phyloP scores from a whole-genome alignment of 2,797 vertebrate species.

The Coccyzus lansbergi region DNA sequence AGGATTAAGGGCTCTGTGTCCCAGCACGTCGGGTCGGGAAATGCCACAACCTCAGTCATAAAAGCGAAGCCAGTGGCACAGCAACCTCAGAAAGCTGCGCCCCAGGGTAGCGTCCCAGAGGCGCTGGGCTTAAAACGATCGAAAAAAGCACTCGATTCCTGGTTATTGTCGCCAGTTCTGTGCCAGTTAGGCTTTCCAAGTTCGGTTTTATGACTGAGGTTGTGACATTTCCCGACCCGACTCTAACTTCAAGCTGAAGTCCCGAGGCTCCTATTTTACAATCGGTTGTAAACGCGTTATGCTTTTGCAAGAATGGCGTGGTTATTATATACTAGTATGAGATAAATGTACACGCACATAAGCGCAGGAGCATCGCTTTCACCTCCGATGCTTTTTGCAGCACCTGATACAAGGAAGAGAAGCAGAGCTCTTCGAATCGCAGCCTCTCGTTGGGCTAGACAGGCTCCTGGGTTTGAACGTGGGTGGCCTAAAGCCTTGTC shows the following conservation, averaged over 20 bases:
- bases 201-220: no score
- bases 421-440: fast-evolving
- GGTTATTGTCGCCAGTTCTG: background rate
- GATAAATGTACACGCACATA: background rate
- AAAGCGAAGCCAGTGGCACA: background rate
- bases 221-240: no score
- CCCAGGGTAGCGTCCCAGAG: background rate
- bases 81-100: background rate
- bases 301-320: background rate
- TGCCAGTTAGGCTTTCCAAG: background rate
- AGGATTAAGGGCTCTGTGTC: background rate
- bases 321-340: background rate
- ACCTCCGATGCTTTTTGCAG: background rate
- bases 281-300: background rate
- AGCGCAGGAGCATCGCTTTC: background rate
- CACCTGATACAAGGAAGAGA: background rate
- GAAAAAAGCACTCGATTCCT: background rate
- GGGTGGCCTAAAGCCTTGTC: background rate
- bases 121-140: background rate
- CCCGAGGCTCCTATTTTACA: background rate
- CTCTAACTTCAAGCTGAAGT: no score
- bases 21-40: background rate
- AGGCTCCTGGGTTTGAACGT: fast-evolving
- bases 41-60: background rate
- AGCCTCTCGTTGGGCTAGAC: background rate